phyloP scores from a whole-genome alignment of 2,797 vertebrate genomes.

The Ceryle rudis region DNA sequence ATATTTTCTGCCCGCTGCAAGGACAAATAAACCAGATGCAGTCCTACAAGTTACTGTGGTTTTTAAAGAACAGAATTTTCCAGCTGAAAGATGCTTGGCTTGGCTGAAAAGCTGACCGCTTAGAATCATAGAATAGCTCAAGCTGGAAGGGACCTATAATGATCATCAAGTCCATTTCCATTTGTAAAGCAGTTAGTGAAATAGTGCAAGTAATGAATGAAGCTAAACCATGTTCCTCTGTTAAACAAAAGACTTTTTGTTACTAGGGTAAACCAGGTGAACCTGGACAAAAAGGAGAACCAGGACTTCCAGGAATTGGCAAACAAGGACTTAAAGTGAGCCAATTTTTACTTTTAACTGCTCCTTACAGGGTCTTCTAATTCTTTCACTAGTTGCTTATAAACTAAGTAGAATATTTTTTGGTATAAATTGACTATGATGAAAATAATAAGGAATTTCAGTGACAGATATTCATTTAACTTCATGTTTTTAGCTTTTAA shows the following conservation, averaged over 20 bases:
- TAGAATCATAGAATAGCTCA: neutral
- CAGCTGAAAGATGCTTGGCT: neutral
- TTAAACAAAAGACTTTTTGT: slow-evolving; percentile 1
- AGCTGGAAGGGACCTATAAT: neutral
- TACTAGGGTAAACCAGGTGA: slow-evolving; percentile 84
- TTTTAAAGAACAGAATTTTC: neutral
- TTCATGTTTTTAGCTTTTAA: neutral
- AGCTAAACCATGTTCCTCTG: neutral
- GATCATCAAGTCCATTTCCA: neutral
- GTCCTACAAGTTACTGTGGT: neutral
- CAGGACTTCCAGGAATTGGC: slow-evolving; percentile 71
- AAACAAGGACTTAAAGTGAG: slow-evolving; percentile 83
- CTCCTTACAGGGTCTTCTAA: neutral
- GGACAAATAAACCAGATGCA: neutral
- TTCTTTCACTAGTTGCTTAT: neutral
- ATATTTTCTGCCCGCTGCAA: neutral
- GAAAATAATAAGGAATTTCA: neutral
- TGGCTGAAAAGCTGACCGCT: neutral
- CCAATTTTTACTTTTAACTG: neutral
- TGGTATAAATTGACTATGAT: neutral
- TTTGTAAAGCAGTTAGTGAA: neutral
- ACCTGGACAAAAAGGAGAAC: slow-evolving; percentile 80
- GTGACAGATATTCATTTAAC: neutral
- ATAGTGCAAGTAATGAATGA: neutral
- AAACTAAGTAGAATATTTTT: neutral